Evolutionary conservation across 2,113 vertebrate genomes (phyloP).

Genomic region (Gobiocypris rarus): DNA sequence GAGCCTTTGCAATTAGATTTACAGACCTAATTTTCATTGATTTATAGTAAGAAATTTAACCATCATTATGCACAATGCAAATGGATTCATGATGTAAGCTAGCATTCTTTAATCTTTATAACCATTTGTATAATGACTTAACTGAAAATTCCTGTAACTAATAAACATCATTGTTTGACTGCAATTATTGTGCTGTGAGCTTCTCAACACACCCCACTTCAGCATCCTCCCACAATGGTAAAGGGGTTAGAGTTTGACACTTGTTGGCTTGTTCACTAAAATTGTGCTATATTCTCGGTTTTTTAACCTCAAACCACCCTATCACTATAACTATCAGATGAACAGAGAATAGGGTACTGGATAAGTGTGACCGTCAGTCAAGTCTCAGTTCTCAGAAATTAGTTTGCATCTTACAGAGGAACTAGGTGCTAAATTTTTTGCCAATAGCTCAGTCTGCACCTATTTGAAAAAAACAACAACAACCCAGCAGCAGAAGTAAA

Average conservation of each 20-base stretch:
- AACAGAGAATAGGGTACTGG: neutral
- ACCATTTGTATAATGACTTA: neutral
- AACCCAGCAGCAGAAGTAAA: neutral
- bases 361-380: neutral
- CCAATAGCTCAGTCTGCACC: neutral
- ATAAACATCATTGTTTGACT: neutral
- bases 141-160: neutral
- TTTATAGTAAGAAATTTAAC: neutral
- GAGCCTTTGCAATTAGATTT: too few species aligned
- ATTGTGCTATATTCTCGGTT: neutral
- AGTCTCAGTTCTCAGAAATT: slow-evolving; percentile 10
- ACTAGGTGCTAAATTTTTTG: neutral
- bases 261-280: neutral
- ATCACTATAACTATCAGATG: neutral
- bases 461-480: neutral
- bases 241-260: too few species aligned
- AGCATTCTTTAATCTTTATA: neutral
- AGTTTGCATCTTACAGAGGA: neutral
- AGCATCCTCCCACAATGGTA: neutral
- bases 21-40: neutral
- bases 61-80: neutral
- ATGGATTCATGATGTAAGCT: neutral
- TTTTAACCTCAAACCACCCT: neutral
- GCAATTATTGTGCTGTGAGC: neutral
- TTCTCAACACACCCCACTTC: neutral